phyloP scores from a whole-genome alignment of 2,888 invertebrate species.

The Drosophila affinis region DNA sequence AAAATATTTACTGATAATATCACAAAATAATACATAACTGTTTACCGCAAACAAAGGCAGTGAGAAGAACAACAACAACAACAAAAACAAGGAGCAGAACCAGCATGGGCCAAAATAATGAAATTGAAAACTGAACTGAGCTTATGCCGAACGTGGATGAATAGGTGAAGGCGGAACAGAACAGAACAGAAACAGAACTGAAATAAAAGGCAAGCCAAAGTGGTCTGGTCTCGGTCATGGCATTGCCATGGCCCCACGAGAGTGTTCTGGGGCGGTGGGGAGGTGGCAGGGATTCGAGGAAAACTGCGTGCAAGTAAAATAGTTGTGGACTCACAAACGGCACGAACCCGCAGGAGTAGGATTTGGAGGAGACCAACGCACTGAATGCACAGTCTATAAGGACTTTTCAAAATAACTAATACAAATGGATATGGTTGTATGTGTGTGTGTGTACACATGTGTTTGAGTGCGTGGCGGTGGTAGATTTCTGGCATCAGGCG shows the following conservation, averaged over 20 bases:
- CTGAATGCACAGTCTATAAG: slow-evolving; percentile 58
- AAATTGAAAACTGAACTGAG: slow-evolving; percentile 69
- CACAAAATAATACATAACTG: slow-evolving; percentile 49
- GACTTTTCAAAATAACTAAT: slow-evolving; percentile 60
- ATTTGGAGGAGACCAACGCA: slow-evolving; percentile 32
- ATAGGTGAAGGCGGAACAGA: slow-evolving; percentile 29
- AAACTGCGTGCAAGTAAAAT: slow-evolving; percentile 52
- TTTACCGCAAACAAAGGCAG: slow-evolving; percentile 53
- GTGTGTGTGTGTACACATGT: background rate
- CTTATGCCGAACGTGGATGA: slow-evolving; percentile 41
- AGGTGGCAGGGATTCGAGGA: background rate
- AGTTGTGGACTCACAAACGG: slow-evolving; percentile 20
- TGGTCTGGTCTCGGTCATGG: slow-evolving; percentile 27
- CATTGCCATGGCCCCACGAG: slow-evolving; percentile 5
- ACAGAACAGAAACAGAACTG: slow-evolving; percentile 21
- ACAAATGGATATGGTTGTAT: slow-evolving; percentile 28
- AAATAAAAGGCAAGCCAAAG: slow-evolving; percentile 59
- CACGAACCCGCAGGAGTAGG: slow-evolving; percentile 40
- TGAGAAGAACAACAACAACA: slow-evolving; percentile 36
- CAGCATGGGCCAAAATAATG: slow-evolving; percentile 69
- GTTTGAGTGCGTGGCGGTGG: background rate
- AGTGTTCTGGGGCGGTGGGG: background rate
- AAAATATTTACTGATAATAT: slow-evolving; percentile 59
- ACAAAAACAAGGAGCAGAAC: slow-evolving; percentile 38
- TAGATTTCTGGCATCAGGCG: slow-evolving; percentile 2